A percentile compares a stretch with the other conserved stretches of the same genome.
These are phyloP conservation scores for Erinaceus europaeus DNA, from an alignment of 2,113 vertebrate genomes.

Conservation along the genomic window DNA sequence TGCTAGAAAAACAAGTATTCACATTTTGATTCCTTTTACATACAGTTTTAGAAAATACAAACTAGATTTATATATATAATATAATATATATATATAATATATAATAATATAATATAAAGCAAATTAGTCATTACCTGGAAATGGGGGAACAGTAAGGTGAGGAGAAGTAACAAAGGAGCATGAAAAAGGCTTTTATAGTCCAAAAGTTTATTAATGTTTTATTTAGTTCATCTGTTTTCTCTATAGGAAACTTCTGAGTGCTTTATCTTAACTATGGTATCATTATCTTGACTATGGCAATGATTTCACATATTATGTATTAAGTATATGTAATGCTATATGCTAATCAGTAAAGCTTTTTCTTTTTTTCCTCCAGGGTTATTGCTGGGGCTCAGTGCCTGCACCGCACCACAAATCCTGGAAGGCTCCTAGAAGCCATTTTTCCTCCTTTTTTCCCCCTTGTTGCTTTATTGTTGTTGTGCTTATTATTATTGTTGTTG, in stretches of 20 bases:
- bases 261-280: background rate
- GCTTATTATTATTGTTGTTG: too few relatives aligned
- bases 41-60: background rate
- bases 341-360: background rate
- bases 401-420: too few relatives aligned
- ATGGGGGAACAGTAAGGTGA: background rate
- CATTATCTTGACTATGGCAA: background rate
- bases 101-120: too few relatives aligned
- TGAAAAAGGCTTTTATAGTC: too few relatives aligned
- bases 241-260: background rate
- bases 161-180: background rate
- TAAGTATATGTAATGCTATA: background rate
- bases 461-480: too few relatives aligned
- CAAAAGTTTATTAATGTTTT: background rate
- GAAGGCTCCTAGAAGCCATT: too few relatives aligned
- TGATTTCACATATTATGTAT: background rate
- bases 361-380: too few relatives aligned
- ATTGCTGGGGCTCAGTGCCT: too few relatives aligned
- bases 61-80: background rate
- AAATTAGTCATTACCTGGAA: background rate
- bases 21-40: background rate
- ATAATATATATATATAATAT: background rate
- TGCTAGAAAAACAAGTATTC: constrained; percentile 6
- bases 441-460: too few relatives aligned
- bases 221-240: background rate